phyloP scores from a whole-genome alignment of 2,888 invertebrate species.

The Nowickia ferox region DNA sequence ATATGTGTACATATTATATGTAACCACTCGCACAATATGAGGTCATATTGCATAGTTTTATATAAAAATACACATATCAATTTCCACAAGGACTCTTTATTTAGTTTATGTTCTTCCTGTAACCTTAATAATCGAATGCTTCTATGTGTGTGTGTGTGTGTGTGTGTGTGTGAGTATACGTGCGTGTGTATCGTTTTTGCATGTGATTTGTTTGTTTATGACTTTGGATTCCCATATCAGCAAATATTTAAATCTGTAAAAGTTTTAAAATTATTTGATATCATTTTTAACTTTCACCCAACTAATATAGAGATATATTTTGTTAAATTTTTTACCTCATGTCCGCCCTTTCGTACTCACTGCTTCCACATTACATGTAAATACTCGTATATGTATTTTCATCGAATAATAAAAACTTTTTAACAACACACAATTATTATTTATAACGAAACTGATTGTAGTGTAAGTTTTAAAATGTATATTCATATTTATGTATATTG shows the following conservation, averaged over 20 bases:
- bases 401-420: conserved; percentile 41
- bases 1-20: not conserved
- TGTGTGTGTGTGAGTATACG: not conserved
- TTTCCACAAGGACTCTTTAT: conserved; percentile 61
- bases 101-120: conserved; percentile 45
- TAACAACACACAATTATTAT: conserved; percentile 78
- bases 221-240: conserved; percentile 59
- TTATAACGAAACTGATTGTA: conserved; percentile 80
- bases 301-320: conserved; percentile 51
- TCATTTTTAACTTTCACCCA: conserved; percentile 59
- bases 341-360: not conserved
- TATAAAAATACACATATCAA: conserved; percentile 44
- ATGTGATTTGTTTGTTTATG: conserved; percentile 58
- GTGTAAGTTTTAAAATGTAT: conserved; percentile 45
- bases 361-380: not conserved
- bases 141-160: conserved; percentile 1
- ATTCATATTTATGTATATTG: not conserved
- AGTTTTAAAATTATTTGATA: conserved; percentile 70
- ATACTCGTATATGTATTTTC: not conserved
- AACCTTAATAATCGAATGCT: not conserved
- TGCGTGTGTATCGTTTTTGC: not conserved
- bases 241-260: conserved; percentile 67
- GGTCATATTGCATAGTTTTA: conserved; percentile 42
- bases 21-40: conserved; percentile 17
- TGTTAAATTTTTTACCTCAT: not conserved